These are phyloP conservation scores for Gallinago undulata DNA, from an alignment of 2,113 vertebrate genomes.

Conservation along the genomic window DNA sequence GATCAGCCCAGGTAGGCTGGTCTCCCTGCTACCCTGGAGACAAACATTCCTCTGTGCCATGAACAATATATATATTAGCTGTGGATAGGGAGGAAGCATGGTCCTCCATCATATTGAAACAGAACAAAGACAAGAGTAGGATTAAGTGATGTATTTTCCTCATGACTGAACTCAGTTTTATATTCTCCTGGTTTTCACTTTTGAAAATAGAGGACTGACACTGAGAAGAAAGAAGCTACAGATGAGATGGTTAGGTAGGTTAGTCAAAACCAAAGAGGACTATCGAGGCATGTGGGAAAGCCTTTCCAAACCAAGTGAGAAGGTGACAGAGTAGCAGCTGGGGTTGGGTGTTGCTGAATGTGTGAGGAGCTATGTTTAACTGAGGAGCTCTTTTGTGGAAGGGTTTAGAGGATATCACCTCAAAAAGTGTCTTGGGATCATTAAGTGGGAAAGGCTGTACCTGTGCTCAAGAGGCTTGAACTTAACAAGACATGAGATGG, in stretches of 20 bases:
- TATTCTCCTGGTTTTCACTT: background rate
- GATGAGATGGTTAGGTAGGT: background rate
- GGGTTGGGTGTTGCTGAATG: background rate
- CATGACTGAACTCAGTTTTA: background rate
- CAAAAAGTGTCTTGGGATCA: background rate
- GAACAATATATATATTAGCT: background rate
- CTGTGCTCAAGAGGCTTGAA: background rate
- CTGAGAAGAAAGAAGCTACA: background rate
- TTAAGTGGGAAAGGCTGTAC: background rate
- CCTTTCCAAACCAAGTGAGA: background rate
- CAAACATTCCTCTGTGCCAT: background rate
- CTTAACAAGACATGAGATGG: background rate
- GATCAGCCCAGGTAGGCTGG: background rate
- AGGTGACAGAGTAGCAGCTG: background rate
- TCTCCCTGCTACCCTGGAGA: background rate
- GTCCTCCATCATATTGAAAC: background rate
- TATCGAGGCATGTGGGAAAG: background rate
- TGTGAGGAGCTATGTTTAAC: background rate
- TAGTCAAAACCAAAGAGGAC: background rate
- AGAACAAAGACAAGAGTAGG: background rate
- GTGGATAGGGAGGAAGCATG: background rate
- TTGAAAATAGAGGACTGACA: background rate
- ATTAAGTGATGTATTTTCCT: background rate
- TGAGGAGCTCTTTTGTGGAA: background rate
- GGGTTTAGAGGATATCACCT: background rate